Conservation (phyloP, 2,797 vertebrate species). For the Nasua narica region DNA sequence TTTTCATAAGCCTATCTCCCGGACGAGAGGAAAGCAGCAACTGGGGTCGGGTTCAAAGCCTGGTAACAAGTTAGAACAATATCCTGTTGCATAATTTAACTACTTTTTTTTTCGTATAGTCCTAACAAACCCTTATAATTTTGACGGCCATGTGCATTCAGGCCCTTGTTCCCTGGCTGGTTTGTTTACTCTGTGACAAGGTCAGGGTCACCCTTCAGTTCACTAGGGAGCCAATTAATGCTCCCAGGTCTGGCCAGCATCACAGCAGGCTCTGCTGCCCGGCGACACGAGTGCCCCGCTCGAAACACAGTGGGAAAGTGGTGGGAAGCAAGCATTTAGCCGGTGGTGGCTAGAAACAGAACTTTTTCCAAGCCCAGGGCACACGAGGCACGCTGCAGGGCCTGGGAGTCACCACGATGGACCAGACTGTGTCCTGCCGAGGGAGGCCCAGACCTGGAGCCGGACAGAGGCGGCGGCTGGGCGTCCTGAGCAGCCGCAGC, state of each 20-base stretch:
- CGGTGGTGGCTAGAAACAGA: not conserved
- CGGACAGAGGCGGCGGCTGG: not conserved
- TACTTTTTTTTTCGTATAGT: not conserved
- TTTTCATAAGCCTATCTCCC: not conserved
- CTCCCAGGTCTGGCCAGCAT: not conserved
- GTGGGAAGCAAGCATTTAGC: not conserved
- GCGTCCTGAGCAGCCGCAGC: not conserved
- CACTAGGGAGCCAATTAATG: not conserved
- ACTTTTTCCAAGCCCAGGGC: not conserved
- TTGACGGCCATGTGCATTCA: not conserved
- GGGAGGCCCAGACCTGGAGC: not conserved
- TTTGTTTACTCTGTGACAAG: not conserved
- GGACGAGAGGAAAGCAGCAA: not conserved
- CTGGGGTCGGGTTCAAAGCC: not conserved
- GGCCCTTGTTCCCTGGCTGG: not conserved
- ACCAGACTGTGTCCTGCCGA: accelerated
- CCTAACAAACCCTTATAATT: not conserved
- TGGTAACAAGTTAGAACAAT: not conserved
- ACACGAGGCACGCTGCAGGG: not conserved
- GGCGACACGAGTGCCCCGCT: not conserved
- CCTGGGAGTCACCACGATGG: not conserved
- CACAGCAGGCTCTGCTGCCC: not conserved
- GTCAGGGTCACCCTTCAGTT: not conserved
- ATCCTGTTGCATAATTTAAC: not conserved
- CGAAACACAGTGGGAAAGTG: not conserved